Evolutionary conservation across 2,113 vertebrate species (phyloP).

Genomic region (Arvicanthis niloticus): DNA sequence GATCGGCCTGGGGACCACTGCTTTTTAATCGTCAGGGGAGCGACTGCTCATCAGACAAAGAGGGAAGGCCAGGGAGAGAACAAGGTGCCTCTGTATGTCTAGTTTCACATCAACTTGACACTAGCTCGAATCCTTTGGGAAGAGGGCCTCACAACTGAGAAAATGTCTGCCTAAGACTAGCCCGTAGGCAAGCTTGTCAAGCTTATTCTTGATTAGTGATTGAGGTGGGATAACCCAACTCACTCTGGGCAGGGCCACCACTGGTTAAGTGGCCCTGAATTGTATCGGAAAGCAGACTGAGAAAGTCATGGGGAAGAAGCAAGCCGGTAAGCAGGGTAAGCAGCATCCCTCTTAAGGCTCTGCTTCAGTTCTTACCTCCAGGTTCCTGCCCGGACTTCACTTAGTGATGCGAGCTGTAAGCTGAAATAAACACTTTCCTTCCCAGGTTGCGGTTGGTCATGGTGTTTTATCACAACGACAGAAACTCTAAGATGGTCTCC

Average conservation of each 20-base stretch:
- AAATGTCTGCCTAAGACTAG: not conserved
- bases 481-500: not conserved
- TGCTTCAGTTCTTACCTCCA: not conserved
- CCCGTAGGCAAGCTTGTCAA: not conserved
- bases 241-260: not conserved
- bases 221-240: not conserved
- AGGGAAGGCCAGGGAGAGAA: not conserved
- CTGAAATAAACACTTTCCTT: not conserved
- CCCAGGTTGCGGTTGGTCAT: not conserved
- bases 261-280: not conserved
- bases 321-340: not conserved
- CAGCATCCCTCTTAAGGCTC: not conserved
- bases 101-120: not conserved
- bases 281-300: not conserved
- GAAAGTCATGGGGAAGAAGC: not conserved
- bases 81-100: not conserved
- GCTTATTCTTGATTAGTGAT: not conserved
- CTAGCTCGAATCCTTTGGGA: not conserved
- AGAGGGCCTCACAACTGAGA: not conserved
- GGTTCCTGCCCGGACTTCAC: not conserved
- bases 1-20: not conserved
- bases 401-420: not conserved
- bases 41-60: not conserved
- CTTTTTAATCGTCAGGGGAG: not conserved
- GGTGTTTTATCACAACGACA: not conserved